Evolutionary conservation across 2,888 invertebrate genomes (phyloP), one percentile per base, ranked within the genome.

Genomic region (Heliconius cydno): DNA sequence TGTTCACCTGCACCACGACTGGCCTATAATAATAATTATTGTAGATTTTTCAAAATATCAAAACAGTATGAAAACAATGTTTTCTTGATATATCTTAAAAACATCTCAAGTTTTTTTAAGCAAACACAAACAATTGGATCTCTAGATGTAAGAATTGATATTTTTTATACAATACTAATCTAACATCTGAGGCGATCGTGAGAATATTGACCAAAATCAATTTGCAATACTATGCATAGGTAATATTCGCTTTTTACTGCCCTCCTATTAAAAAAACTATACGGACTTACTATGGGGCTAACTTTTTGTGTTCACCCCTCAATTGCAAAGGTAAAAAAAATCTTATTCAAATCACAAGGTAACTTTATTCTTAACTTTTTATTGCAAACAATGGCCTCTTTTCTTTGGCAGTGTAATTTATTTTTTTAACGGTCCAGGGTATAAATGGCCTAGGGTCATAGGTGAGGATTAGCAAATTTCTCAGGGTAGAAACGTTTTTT

Each of bases 361-460:
- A 91, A 90, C 89, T 86, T 87, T 91, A 90, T 91, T 92, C 92
- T 89, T 85, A 86, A 90, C 90, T 94, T 94, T 92, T 93, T 90
- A 86, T 83, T 25, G 78, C 92, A 92, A 93, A 94, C 94, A 94
- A 94, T 91, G 80, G 88, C 82, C 86, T 84, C 89, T 89, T 92
- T 93, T 92, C 92, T 92, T 92, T 85, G 86, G 85, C 80, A 84
- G 83, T 86, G 87, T 89, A 89, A 88, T 92, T 92, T 91, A 91
- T 92, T 92, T 92, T 91, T 92, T 91, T 89, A 92, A 92, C 90
- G 91, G 93, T 92, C 92, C 90, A 90, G 83, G 87, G 85, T 84
- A 77, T 84, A 81, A 89, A 89, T 93, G 86, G 92, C 94, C 95
- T 81, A 84, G 93, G 95, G 95, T 95, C 95, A 95, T 92, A 94